phyloP scores from a whole-genome alignment of 2,797 vertebrate genomes.

The Tadarida brasiliensis region DNA sequence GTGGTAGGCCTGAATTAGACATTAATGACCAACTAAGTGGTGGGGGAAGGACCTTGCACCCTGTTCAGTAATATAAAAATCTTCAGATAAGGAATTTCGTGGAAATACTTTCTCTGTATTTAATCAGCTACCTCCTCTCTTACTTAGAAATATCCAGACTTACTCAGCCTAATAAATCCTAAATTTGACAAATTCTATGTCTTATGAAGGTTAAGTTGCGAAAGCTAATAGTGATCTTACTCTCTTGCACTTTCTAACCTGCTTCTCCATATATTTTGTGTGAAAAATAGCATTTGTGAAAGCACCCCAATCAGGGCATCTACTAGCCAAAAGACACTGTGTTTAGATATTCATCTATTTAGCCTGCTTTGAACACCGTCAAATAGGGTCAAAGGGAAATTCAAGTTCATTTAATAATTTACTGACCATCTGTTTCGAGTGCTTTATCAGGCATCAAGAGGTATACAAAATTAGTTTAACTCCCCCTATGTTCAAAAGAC shows the following conservation, averaged over 20 bases:
- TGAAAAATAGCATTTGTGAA: conserved; percentile 52
- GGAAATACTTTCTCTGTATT: conserved; percentile 67
- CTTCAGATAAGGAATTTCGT: conserved; percentile 47
- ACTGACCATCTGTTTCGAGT: background rate
- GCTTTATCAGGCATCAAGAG: background rate
- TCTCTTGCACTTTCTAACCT: conserved; percentile 20
- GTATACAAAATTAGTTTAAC: background rate
- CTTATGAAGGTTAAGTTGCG: conserved; percentile 61
- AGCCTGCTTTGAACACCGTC: conserved; percentile 9
- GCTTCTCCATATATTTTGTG: conserved; percentile 39
- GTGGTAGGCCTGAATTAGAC: background rate
- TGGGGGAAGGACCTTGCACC: conserved; percentile 17
- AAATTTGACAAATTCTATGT: conserved; percentile 64
- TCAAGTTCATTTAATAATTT: conserved; percentile 45
- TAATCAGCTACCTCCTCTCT: conserved; percentile 71
- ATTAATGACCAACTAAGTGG: background rate
- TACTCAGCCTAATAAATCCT: conserved; percentile 71
- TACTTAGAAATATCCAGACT: conserved; percentile 78
- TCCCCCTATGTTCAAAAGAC: conserved; percentile 11
- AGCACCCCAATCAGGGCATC: background rate
- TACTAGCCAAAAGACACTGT: background rate
- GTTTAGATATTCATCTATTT: background rate
- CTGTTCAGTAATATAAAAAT: conserved; percentile 19
- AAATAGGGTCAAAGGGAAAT: background rate
- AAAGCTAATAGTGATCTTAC: conserved; percentile 59